Evolutionary conservation across 2,113 vertebrate genomes (phyloP), one percentile per base, ranked within the genome.

Genomic region (Ancistrus triradiatus): DNA sequence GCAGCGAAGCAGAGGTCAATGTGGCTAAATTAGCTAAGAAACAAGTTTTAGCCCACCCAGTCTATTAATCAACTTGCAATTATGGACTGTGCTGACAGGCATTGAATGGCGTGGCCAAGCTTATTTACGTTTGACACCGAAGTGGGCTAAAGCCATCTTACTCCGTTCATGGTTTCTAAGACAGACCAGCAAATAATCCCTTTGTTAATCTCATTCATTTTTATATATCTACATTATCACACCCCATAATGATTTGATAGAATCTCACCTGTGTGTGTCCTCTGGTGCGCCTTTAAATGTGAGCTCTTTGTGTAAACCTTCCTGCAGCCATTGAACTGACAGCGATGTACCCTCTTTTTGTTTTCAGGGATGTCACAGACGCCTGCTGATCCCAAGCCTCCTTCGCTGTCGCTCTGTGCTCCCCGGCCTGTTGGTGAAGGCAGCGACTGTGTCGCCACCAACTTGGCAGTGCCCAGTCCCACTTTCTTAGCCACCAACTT

Each of bases 231-330:
- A n/a, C n/a, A 8, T 37, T 27, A 47, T 47, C 15, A 19, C 11
- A 18, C 28, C 13, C 13, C 14, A 13, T 44, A 17, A 47, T 24
- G 9, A 8, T 18, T 18, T 48, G 11, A n/a, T 7, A 13, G 11
- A 27, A 22, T 48, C 83, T 80, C 85, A 98, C 95, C 96, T 91
- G 96, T 99, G 80, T 98, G 95, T 78, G 95, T 99, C 87, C 96
- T 93, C 89, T 98, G 96, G 83, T 99, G 96, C 78, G 96, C 96
- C 88, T 99, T 99, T 82, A 99, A 86, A 82, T 99, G 96, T 77
- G 96, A 99, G 84, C 96, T 99, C 90, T 99, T 99, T 85, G 96
- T 99, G 85, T 99, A 99, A 79, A 99, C 96, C 86, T 99, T 99
- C 80, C 96, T 88, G 85, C 96, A 99, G 80, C 95, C 96, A 58